Percentiles rank a stretch among this genome's conserved stretches.
Conservation (phyloP, 2,797 vertebrate species). For the Trachurus trachurus region DNA sequence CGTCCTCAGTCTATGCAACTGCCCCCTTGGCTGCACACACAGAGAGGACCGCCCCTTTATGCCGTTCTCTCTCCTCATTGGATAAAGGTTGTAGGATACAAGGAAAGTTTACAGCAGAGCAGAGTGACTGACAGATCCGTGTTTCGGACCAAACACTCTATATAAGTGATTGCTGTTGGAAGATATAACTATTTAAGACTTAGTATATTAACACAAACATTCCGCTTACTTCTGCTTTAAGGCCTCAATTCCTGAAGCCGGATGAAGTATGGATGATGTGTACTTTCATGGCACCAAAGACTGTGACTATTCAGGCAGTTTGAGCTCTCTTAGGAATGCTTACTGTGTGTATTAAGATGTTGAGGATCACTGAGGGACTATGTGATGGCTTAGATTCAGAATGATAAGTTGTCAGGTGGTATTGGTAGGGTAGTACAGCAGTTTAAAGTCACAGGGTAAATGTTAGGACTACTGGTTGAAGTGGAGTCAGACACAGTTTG, state of each 20-base stretch:
- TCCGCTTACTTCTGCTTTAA: too few species aligned
- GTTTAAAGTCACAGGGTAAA: constrained; percentile 9
- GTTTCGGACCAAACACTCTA: too few species aligned
- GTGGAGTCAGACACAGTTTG: neutral
- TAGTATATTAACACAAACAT: too few species aligned
- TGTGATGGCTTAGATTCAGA: neutral
- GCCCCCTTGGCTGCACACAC: too few species aligned
- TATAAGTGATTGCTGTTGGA: too few species aligned
- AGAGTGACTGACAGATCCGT: too few species aligned
- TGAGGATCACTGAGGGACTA: neutral
- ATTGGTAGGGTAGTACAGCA: neutral
- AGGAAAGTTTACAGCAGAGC: too few species aligned
- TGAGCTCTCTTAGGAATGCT: constrained; percentile 35
- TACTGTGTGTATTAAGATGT: neutral
- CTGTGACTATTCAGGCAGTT: constrained; percentile 33
- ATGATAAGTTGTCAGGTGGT: neutral
- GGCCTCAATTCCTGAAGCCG: neutral
- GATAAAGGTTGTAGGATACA: too few species aligned
- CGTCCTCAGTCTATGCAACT: too few species aligned
- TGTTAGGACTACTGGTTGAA: constrained; percentile 1
- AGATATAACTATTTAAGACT: too few species aligned
- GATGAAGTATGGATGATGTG: neutral
- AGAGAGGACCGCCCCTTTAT: too few species aligned
- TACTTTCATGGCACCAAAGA: neutral
- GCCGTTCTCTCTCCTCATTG: too few species aligned